Conservation (phyloP, 2,888 invertebrate species). For the Salticus scenicus region DNA sequence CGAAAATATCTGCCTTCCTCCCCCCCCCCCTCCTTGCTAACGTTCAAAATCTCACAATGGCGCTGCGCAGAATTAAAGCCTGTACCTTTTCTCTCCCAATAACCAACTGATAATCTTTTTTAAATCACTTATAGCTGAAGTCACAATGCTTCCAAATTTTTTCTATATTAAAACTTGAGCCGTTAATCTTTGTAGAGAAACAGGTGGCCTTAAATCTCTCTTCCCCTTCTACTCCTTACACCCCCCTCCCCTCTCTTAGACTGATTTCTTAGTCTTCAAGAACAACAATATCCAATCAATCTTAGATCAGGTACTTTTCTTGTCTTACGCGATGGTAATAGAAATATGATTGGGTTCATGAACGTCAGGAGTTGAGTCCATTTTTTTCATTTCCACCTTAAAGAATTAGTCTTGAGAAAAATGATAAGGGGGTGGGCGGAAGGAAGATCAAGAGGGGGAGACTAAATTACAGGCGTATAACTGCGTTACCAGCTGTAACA, state of each 20-base stretch:
- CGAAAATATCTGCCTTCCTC: neutral
- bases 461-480: slow-evolving; percentile 46
- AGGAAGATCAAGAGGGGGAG: slow-evolving; percentile 27
- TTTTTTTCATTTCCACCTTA: slow-evolving; percentile 27
- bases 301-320: slow-evolving; percentile 58
- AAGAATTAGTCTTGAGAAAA: slow-evolving; percentile 24
- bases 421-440: slow-evolving; percentile 4
- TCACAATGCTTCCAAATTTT: slow-evolving; percentile 4
- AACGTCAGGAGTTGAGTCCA: slow-evolving; percentile 29
- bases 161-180: slow-evolving; percentile 43
- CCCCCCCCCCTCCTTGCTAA: too few species aligned
- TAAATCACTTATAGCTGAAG: slow-evolving; percentile 10
- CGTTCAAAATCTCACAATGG: too few species aligned
- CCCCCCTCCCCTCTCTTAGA: neutral
- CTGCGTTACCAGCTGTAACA: slow-evolving; percentile 66
- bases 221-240: slow-evolving; percentile 3
- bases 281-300: slow-evolving; percentile 66
- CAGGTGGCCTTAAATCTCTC: slow-evolving; percentile 43
- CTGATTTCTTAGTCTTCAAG: neutral
- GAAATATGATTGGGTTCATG: slow-evolving; percentile 64
- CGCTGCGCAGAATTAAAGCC: neutral
- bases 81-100: neutral
- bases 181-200: slow-evolving; percentile 58
- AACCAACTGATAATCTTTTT: neutral
- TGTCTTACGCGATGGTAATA: slow-evolving; percentile 55